phyloP scores from a whole-genome alignment of 30 jellyfish, hydroid and myxozoan genomes.

The Catostylus mosaicus region DNA sequence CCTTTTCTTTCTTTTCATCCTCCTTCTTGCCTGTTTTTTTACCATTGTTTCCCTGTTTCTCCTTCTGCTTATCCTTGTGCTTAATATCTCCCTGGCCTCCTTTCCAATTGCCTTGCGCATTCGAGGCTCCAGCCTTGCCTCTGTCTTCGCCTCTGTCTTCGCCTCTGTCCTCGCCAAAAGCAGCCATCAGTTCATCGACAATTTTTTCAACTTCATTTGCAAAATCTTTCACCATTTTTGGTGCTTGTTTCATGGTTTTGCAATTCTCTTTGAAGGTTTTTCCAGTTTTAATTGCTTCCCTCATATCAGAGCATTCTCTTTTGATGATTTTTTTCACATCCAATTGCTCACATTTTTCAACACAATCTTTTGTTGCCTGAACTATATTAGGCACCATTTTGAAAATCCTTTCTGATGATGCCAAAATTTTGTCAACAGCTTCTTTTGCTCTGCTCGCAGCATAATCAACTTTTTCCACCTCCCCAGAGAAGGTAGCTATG shows the following conservation, averaged over 20 bases:
- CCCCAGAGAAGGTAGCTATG: slow-evolving; percentile 22
- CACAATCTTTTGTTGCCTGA: slow-evolving; percentile 10
- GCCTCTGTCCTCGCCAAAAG: slow-evolving; percentile 5
- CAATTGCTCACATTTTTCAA: neutral
- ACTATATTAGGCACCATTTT: slow-evolving; percentile 31
- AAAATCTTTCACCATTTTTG: slow-evolving; percentile 47
- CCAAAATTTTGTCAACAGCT: slow-evolving; percentile 17
- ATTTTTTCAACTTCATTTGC: slow-evolving; percentile 32
- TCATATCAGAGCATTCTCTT: slow-evolving; percentile 22
- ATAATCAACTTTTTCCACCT: slow-evolving; percentile 10
- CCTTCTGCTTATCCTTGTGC: neutral
- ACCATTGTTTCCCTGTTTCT: neutral
- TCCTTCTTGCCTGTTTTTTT: neutral
- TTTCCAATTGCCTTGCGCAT: neutral
- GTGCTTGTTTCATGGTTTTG: slow-evolving; percentile 31
- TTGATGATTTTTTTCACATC: slow-evolving; percentile 16
- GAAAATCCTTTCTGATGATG: slow-evolving; percentile 28
- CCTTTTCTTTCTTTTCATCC: neutral
- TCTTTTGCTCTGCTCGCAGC: slow-evolving; percentile 28
- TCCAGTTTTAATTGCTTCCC: slow-evolving; percentile 13
- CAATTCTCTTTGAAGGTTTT: slow-evolving; percentile 25
- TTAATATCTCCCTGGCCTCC: neutral
- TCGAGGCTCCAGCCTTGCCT: slow-evolving; percentile 1
- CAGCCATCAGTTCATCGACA: slow-evolving; percentile 7
- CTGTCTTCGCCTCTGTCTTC: neutral